Conservation (phyloP, 2,888 invertebrate genomes). For the Axea sp. region DNA sequence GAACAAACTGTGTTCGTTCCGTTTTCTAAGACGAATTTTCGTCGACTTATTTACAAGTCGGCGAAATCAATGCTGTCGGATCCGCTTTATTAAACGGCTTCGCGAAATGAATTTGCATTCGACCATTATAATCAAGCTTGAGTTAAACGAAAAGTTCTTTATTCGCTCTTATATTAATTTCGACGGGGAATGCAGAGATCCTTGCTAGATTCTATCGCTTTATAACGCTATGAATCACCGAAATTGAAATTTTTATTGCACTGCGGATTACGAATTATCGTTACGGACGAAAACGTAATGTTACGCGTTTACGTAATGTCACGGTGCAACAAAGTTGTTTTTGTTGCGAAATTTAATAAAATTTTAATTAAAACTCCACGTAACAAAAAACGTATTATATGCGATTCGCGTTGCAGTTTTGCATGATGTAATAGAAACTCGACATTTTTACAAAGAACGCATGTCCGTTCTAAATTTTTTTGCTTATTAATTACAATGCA, state of each 20-base stretch:
- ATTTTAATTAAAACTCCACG: too few species aligned
- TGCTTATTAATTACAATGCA: too few species aligned
- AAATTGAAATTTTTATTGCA: slow-evolving; percentile 37
- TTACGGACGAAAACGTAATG: slow-evolving; percentile 3
- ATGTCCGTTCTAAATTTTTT: too few species aligned
- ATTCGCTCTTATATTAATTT: slow-evolving; percentile 24
- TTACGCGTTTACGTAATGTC: slow-evolving; percentile 8
- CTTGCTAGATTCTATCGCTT: slow-evolving; percentile 8
- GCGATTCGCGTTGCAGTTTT: too few species aligned
- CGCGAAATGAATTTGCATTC: slow-evolving; percentile 44
- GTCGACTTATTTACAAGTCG: slow-evolving; percentile 10
- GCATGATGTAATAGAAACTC: too few species aligned
- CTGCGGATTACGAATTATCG: slow-evolving; percentile 22
- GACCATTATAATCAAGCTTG: slow-evolving; percentile 29
- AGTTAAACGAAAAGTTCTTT: slow-evolving; percentile 24
- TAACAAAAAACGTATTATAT: too few species aligned
- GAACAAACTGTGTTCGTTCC: not conserved
- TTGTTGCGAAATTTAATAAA: too few species aligned
- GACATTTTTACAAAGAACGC: too few species aligned
- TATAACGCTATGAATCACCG: slow-evolving; percentile 24
- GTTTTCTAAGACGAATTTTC: not conserved
- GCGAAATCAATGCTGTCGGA: slow-evolving; percentile 12
- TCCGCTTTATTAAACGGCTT: slow-evolving; percentile 14
- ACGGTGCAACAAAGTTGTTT: not conserved
- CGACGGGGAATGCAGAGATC: not conserved